Evolutionary conservation across 2,888 invertebrate genomes (phyloP), one percentile per base, ranked within the genome.

Genomic region (Spatulosminthurus flaviceps): DNA sequence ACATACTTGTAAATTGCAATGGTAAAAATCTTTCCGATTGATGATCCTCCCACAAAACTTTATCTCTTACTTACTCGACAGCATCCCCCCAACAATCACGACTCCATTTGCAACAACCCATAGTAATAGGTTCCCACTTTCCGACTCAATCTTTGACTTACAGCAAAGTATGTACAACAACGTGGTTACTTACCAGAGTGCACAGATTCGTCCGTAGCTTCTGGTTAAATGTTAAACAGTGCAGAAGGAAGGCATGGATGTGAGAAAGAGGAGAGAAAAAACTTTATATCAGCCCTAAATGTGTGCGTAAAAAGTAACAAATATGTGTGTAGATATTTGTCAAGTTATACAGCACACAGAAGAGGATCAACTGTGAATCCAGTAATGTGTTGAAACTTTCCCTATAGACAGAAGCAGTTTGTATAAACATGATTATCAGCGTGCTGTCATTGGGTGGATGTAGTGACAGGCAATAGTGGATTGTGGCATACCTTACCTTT

Each of bases 31-130:
- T 64, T 81, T 79, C 72, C 81, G 70, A 81, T 81, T 81, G 79
- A 80, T 79, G 81, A 81, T 81, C 81, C 79, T 42, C 81, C 81
- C 79, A 79, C 74, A 61, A 75, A 34, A 75, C 75, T 75, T 75
- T 64, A 41, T 64, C 66, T 71, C 51, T 19, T 51, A n/a, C 78
- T 76, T 71, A 64, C 77, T 81, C 69, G 28, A 64, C 42, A 34
- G 4, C 41, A 34, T 34, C 11, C 67, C 60, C 76, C 69, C 69
- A 77, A 69, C 43, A 70, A 77, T 67, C 42, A 67, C 29, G 28
- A 77, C n/a, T 51, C 51, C n/a, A 51, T 51, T 51, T 13, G 51
- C 5, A 11, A 51, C 16, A 51, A 51, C 2, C 51, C 51, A 19
- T 51, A 11, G 51, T 19, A 4, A 51, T 34, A 34, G 34, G 34